Evolutionary conservation across 2,888 invertebrate genomes (phyloP).

Genomic region (Apotomis betuletana): DNA sequence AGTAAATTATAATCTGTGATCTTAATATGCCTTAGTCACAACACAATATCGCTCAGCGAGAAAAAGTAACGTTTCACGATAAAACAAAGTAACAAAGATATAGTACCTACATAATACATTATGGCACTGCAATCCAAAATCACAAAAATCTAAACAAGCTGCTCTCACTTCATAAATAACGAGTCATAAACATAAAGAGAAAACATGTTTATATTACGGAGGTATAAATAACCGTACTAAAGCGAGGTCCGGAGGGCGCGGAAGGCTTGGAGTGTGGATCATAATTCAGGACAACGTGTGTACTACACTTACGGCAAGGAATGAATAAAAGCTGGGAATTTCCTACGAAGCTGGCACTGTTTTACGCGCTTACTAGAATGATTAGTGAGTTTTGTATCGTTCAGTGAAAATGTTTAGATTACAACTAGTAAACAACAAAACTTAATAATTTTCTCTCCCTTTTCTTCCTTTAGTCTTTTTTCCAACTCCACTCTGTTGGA

Average conservation of each 20-base stretch:
- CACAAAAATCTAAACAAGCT: conserved; percentile 22
- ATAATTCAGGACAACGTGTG: conserved; percentile 40
- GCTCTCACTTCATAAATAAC: conserved; percentile 36
- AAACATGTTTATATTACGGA: conserved; percentile 40
- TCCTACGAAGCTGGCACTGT: background rate
- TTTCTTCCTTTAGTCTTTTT: too few relatives aligned
- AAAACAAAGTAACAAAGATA: too few relatives aligned
- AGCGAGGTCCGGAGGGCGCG: conserved; percentile 31
- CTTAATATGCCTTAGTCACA: too few relatives aligned
- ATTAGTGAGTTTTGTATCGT: background rate
- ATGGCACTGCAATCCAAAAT: background rate
- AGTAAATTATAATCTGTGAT: too few relatives aligned
- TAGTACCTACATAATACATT: too few relatives aligned
- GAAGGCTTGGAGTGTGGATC: conserved; percentile 37
- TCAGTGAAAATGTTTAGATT: background rate
- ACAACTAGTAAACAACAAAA: too few relatives aligned
- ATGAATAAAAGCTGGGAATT: conserved; percentile 24
- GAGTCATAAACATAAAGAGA: conserved; percentile 28
- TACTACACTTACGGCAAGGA: conserved; percentile 24
- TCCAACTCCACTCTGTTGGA: too few relatives aligned
- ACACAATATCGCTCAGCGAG: too few relatives aligned
- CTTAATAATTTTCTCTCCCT: too few relatives aligned
- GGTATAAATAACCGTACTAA: conserved; percentile 38
- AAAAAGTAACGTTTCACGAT: too few relatives aligned
- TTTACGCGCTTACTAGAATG: background rate